Conservation (phyloP, 1,140 invertebrate genomes). For the Melanaphis sacchari region DNA sequence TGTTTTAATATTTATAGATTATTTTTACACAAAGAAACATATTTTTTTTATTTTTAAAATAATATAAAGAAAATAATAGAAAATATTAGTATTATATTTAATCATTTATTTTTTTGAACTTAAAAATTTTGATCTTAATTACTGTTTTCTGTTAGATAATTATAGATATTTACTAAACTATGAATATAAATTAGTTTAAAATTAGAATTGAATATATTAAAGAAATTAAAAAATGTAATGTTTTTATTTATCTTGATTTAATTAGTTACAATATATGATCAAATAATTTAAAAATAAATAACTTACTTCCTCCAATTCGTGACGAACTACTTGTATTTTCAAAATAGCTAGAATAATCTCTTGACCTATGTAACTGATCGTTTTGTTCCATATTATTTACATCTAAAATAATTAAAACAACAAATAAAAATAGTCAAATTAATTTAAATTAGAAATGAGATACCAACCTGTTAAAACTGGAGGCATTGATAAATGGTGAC, state of each 20-base stretch:
- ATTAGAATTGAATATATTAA: background rate
- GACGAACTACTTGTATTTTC: background rate
- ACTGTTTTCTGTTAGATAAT: background rate
- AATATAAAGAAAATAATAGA: too few species aligned
- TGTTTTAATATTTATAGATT: too few species aligned
- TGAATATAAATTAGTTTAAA: background rate
- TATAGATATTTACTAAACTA: background rate
- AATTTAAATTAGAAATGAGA: background rate
- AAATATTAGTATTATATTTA: too few species aligned
- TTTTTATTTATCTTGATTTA: background rate
- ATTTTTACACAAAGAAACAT: too few species aligned
- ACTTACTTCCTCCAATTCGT: slow-evolving; percentile 30
- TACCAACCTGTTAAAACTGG: background rate
- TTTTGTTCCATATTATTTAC: slow-evolving; percentile 29
- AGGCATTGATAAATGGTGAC: slow-evolving; percentile 34
- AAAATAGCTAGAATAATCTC: background rate
- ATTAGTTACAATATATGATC: too few species aligned
- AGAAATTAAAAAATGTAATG: background rate
- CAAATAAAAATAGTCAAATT: background rate
- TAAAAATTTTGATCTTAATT: background rate
- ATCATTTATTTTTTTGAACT: too few species aligned
- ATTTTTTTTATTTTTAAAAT: too few species aligned
- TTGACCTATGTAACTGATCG: slow-evolving; percentile 29
- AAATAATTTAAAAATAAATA: background rate
- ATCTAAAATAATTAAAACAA: slow-evolving; percentile 31